These are phyloP conservation scores for Hemiscyllium ocellatum DNA, from an alignment of 2,113 vertebrate genomes.

Conservation along the genomic window DNA sequence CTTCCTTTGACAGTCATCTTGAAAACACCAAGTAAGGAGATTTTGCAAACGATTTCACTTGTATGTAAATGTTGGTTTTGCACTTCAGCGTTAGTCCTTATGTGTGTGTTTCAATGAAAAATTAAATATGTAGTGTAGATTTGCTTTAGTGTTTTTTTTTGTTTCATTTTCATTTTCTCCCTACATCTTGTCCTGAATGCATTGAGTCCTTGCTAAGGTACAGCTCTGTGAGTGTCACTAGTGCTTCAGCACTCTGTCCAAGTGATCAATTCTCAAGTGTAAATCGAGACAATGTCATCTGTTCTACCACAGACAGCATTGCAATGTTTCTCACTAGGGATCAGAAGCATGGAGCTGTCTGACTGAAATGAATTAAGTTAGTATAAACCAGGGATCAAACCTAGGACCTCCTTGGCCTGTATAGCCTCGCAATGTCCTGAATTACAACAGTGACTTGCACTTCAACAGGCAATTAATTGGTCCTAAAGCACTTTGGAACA, in stretches of 20 bases:
- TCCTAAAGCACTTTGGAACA: background rate
- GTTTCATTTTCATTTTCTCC: background rate
- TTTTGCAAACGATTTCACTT: background rate
- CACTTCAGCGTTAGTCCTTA: background rate
- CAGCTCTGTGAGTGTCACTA: background rate
- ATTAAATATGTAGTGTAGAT: background rate
- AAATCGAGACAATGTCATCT: background rate
- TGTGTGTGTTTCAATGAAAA: background rate
- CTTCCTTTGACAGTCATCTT: background rate
- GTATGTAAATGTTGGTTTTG: background rate
- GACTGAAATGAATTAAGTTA: background rate
- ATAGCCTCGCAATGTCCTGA: background rate
- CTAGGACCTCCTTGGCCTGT: background rate
- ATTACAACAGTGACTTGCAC: background rate
- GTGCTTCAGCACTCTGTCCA: background rate
- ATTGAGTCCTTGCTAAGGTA: background rate
- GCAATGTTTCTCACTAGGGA: background rate
- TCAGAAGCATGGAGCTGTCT: background rate
- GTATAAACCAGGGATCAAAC: background rate
- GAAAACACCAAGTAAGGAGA: background rate
- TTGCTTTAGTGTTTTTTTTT: background rate
- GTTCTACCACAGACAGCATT: background rate
- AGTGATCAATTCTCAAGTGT: background rate
- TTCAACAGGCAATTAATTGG: background rate
- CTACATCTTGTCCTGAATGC: background rate